Evolutionary conservation across 2,888 invertebrate species (phyloP).

Genomic region (Diarsia dahlii): DNA sequence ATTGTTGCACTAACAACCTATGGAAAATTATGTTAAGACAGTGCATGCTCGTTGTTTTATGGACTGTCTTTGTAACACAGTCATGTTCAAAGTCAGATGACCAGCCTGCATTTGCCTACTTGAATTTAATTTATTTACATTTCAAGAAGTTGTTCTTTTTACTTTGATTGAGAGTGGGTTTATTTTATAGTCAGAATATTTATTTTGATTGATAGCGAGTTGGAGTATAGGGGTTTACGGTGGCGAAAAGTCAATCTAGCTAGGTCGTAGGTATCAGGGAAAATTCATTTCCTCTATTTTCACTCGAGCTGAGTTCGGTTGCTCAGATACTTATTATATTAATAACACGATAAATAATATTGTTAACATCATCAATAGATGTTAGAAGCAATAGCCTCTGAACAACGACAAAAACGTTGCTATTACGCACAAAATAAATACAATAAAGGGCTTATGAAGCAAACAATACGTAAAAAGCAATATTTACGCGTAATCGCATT

Average conservation of each 20-base stretch:
- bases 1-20: not conserved
- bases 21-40: not conserved
- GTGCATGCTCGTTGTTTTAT: not conserved
- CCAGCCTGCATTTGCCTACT: not conserved
- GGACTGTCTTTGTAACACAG: not conserved
- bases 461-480: constrained; percentile 57
- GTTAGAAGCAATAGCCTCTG: not conserved
- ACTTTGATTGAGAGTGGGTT: no score
- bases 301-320: no score
- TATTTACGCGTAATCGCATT: constrained; percentile 58
- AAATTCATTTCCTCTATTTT: no score
- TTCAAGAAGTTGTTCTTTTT: no score
- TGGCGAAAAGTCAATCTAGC: no score
- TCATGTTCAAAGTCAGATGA: not conserved
- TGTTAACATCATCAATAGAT: not conserved
- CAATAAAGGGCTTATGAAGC: constrained; percentile 34
- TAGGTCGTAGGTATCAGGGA: no score
- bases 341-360: not conserved
- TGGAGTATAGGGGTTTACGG: no score
- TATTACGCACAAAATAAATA: constrained; percentile 39
- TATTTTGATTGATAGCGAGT: no score
- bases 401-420: not conserved
- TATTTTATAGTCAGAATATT: no score
- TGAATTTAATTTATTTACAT: not conserved
- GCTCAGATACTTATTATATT: not conserved